Evolutionary conservation across 1,140 invertebrate species (phyloP), one percentile per base, ranked within the genome.

Genomic region (Episyrphus balteatus): DNA sequence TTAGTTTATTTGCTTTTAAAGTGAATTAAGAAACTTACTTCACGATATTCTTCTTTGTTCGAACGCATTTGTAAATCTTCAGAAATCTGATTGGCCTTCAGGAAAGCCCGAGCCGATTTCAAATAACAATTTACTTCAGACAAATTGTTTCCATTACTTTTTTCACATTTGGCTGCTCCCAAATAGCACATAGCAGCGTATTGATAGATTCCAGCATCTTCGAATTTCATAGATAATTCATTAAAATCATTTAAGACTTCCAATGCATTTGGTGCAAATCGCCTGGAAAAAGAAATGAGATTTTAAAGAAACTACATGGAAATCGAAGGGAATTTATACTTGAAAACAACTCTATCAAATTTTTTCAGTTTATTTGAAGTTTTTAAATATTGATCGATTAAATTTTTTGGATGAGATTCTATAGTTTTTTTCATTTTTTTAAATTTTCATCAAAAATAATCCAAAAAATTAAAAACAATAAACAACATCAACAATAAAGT

Each of bases 151-250:
- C 56, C 64, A 5, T 55, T 53, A 42, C 42, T 57, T 9, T 58
- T 57, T 33, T 66, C 56, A 43, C 65, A 66, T 39, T 68, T 68
- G 36, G 62, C 59, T 31, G 50, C 63, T 15, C 65, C 65, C 13
- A 66, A 53, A 40, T 62, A 62, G 15, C 66, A 68, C 58, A 68
- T 61, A 2, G 55, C 66, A 17, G 65, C 65, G 41, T 68, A 68
- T 46, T 68, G 58, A 36, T 47, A 55, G 13, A 68, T 59, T n/a
- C 56, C 54, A 31, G 55, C 55, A 41, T 68, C 59, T 42, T 65
- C 61, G 21, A 68, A 68, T 26, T 51, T 57, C 36, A 57, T 53
- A 8, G 65, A 62, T 32, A 68, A 47, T 2, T 59, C 53, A 32
- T 61, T 50, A 31, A 65, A 68, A 21, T 66, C 62, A n/a, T 56